phyloP scores from a whole-genome alignment of 2,888 invertebrate species.

The Serrognathus titanus region DNA sequence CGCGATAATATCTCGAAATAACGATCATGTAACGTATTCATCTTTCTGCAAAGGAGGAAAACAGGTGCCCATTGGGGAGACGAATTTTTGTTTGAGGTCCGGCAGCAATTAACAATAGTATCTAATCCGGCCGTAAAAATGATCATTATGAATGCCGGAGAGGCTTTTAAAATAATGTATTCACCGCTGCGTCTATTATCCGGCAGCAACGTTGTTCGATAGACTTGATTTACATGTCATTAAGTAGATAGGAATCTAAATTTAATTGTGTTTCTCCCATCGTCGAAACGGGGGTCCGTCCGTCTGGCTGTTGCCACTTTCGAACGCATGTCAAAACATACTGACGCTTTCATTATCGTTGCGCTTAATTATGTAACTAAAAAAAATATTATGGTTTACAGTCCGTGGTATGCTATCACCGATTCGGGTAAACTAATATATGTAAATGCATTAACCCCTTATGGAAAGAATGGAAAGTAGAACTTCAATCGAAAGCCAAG shows the following conservation, averaged over 20 bases:
- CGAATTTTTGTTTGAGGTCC: too few species aligned
- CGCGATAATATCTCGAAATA: slow-evolving; percentile 13
- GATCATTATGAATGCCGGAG: slow-evolving; percentile 1
- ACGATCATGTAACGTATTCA: too few species aligned
- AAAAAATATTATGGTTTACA: too few species aligned
- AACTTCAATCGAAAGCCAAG: too few species aligned
- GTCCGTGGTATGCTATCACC: too few species aligned
- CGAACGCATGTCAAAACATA: slow-evolving; percentile 13
- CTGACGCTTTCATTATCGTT: slow-evolving; percentile 4
- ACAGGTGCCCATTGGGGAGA: too few species aligned
- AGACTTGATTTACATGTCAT: slow-evolving; percentile 18
- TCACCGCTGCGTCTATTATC: slow-evolving; percentile 1
- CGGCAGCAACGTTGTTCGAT: slow-evolving; percentile 6
- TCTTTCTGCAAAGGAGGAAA: too few species aligned
- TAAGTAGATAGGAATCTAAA: slow-evolving; percentile 16
- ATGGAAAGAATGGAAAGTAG: too few species aligned
- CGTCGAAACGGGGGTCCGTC: slow-evolving; percentile 3
- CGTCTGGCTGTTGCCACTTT: slow-evolving; percentile 9
- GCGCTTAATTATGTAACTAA: too few species aligned
- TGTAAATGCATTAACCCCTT: too few species aligned
- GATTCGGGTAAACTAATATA: too few species aligned
- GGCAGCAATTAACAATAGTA: background rate
- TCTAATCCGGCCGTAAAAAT: background rate
- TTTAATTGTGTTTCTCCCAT: slow-evolving; percentile 15
- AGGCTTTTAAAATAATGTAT: slow-evolving; percentile 4